phyloP scores from a whole-genome alignment of 1,140 invertebrate genomes.

The Oedothorax gibbosus region DNA sequence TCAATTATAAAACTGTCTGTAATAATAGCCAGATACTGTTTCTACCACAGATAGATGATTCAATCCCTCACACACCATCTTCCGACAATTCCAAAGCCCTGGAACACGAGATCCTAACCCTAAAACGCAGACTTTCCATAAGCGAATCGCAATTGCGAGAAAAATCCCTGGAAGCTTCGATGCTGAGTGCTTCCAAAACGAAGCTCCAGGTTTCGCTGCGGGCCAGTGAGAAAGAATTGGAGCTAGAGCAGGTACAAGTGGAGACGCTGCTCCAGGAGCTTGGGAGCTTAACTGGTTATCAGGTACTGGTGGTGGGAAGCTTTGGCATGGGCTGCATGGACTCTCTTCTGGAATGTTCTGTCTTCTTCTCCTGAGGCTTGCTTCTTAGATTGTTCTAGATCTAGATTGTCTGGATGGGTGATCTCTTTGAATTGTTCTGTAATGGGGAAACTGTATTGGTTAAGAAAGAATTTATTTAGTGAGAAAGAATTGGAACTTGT shows the following conservation, averaged over 20 bases:
- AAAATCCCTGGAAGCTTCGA: conserved; percentile 32
- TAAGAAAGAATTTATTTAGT: too few relatives aligned
- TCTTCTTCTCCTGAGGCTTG: not conserved
- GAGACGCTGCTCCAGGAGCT: conserved; percentile 37
- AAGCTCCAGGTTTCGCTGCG: conserved; percentile 34
- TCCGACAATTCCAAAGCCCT: not conserved
- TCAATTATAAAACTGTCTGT: too few relatives aligned
- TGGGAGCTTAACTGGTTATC: conserved; percentile 49
- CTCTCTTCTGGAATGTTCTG: not conserved
- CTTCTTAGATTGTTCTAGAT: not conserved
- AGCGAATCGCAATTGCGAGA: conserved; percentile 33
- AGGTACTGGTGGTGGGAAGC: conserved; percentile 51
- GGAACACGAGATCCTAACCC: not conserved
- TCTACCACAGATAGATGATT: too few relatives aligned
- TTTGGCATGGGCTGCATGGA: conserved; percentile 40
- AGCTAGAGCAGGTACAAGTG: conserved; percentile 48
- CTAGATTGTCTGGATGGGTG: conserved; percentile 1
- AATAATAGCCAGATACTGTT: too few relatives aligned
- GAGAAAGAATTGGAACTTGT: conserved; percentile 6
- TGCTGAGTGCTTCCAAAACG: conserved; percentile 3
- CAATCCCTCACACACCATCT: too few relatives aligned
- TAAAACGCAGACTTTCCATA: conserved; percentile 7
- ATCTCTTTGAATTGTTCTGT: not conserved
- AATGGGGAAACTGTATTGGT: too few relatives aligned
- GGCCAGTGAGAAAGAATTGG: conserved; percentile 17